Conservation (phyloP, 2,113 vertebrate genomes). For the Ceyx melanurus region DNA sequence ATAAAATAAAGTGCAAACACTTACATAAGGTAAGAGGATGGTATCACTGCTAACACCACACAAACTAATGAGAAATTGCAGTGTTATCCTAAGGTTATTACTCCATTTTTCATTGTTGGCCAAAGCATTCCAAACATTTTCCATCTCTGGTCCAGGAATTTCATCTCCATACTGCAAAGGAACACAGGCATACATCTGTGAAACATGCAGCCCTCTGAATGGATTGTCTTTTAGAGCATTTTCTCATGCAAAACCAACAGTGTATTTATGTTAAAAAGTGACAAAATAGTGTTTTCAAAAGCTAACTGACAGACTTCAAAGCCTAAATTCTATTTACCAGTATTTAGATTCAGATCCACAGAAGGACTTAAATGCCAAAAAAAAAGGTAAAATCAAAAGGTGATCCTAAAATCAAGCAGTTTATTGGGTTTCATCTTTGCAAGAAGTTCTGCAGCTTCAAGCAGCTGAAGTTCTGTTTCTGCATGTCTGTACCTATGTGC, state of each 20-base stretch:
- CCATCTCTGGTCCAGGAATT: slow-evolving; percentile 94
- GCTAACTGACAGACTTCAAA: not conserved
- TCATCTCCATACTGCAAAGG: slow-evolving; percentile 91
- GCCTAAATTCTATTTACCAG: not conserved
- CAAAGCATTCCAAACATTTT: slow-evolving; percentile 96
- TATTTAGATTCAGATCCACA: not conserved
- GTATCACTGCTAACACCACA: slow-evolving; percentile 98
- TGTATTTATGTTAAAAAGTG: not conserved
- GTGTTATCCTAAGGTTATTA: slow-evolving; percentile 91
- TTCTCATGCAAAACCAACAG: not conserved
- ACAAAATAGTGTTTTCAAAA: not conserved
- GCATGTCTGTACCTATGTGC: not conserved
- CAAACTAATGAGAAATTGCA: slow-evolving; percentile 96
- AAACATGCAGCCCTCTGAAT: not conserved
- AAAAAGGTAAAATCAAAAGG: not conserved
- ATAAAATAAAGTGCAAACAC: slow-evolving; percentile 35
- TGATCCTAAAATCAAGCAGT: not conserved
- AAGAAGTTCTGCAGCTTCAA: not conserved
- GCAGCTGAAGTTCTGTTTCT: not conserved
- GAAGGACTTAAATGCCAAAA: not conserved
- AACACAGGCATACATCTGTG: not conserved
- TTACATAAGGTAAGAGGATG: slow-evolving; percentile 90
- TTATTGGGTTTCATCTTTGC: not conserved
- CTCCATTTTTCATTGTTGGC: slow-evolving; percentile 97
- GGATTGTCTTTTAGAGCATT: not conserved